These are phyloP conservation scores for Prosopocoilus inquinatus DNA, from an alignment of 2,888 invertebrate genomes.

Conservation along the genomic window DNA sequence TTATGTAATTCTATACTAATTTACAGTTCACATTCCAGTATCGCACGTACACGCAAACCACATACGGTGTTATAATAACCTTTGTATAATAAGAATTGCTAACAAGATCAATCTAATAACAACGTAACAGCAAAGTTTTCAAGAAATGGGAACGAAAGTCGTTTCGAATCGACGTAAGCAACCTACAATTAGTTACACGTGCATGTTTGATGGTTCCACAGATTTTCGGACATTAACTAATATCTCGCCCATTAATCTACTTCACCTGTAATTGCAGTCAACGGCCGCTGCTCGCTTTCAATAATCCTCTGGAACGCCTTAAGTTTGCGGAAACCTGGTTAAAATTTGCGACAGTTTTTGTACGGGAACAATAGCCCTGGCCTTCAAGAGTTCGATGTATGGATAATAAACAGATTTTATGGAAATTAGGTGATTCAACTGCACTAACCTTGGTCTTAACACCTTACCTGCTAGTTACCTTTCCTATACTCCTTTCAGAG, in stretches of 20 bases:
- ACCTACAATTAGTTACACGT: constrained; percentile 33
- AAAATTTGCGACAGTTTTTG: not conserved
- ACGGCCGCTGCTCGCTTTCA: constrained; percentile 16
- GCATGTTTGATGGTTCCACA: constrained; percentile 41
- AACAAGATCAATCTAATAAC: no score
- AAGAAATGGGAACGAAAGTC: no score
- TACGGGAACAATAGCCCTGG: not conserved
- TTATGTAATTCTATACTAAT: no score
- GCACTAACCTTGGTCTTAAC: constrained; percentile 3
- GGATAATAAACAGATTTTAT: constrained; percentile 4
- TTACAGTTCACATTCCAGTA: no score
- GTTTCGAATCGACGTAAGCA: not conserved
- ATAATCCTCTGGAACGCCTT: constrained; percentile 2
- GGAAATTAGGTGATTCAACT: constrained; percentile 12
- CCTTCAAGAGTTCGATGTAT: not conserved
- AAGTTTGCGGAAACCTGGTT: constrained; percentile 13
- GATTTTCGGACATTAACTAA: constrained; percentile 49
- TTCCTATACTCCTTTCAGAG: not conserved
- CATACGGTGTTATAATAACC: no score
- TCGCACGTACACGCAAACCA: no score
- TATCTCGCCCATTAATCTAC: constrained; percentile 46
- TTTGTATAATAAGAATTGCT: no score
- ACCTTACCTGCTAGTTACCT: constrained; percentile 14
- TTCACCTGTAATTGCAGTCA: constrained; percentile 42
- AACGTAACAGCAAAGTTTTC: no score